phyloP scores from a whole-genome alignment of 2,888 invertebrate species.

The Trissonchulus sp. region DNA sequence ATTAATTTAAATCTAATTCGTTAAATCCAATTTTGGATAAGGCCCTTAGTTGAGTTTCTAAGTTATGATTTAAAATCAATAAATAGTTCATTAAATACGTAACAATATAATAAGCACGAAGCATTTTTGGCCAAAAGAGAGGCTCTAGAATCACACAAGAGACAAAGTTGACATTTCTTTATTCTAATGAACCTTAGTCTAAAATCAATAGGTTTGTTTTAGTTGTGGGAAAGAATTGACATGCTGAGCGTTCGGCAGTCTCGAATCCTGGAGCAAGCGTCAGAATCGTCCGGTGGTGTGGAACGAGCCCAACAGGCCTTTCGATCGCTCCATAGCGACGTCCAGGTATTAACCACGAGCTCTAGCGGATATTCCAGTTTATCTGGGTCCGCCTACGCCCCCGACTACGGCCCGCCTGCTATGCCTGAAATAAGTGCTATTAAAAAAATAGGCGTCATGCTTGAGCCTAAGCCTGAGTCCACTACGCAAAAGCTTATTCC shows the following conservation, averaged over 20 bases:
- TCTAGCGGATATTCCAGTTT: neutral
- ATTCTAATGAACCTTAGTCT: no score
- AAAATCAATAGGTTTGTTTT: no score
- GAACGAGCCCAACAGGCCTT: neutral
- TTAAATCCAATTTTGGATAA: no score
- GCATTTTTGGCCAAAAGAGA: no score
- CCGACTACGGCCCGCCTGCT: neutral
- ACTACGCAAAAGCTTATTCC: neutral
- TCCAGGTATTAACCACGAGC: constrained; percentile 3
- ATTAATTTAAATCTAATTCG: no score
- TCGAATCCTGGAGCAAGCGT: constrained; percentile 5
- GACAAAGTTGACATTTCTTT: no score
- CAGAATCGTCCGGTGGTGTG: neutral
- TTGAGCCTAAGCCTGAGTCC: neutral
- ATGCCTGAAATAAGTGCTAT: neutral
- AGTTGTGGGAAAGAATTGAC: constrained; percentile 11
- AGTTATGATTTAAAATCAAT: no score
- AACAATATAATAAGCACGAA: no score
- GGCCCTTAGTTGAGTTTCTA: no score
- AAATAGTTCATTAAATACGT: no score
- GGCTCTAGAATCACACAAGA: no score
- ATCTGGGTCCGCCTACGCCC: neutral
- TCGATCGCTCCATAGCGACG: neutral
- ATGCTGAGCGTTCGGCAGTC: neutral
- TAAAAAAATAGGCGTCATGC: neutral